Conservation (phyloP, 2,888 invertebrate genomes). For the Smittia sp. region DNA sequence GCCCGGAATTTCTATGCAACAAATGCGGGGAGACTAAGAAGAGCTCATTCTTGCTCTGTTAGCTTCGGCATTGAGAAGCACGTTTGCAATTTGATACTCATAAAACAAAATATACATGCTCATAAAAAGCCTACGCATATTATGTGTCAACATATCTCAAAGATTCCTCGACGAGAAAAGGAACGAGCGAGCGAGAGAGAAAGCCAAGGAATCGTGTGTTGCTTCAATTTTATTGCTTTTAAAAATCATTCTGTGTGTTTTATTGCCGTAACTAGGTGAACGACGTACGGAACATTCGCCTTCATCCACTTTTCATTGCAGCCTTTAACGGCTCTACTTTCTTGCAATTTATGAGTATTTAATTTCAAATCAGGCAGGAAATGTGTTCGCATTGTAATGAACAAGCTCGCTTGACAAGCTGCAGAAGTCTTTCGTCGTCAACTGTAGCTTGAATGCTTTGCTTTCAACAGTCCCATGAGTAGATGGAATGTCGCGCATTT, state of each 20-base stretch:
- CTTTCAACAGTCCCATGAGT: too few species aligned
- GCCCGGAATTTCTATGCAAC: neutral
- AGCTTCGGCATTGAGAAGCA: neutral
- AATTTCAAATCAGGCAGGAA: too few species aligned
- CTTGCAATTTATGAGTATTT: too few species aligned
- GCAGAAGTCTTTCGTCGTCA: too few species aligned
- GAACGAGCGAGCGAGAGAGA: neutral
- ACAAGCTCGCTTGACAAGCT: too few species aligned
- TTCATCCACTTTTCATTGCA: too few species aligned
- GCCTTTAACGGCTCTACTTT: neutral
- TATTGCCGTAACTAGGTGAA: slow-evolving; percentile 1
- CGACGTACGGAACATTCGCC: neutral
- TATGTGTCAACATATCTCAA: slow-evolving; percentile 32
- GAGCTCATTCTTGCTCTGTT: too few species aligned
- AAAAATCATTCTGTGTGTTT: slow-evolving; percentile 9
- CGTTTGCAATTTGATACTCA: slow-evolving; percentile 39
- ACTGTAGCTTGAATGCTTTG: too few species aligned
- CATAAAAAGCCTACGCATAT: slow-evolving; percentile 32
- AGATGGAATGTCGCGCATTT: neutral
- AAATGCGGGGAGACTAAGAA: too few species aligned
- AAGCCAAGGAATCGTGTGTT: slow-evolving; percentile 3
- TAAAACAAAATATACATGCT: slow-evolving; percentile 37
- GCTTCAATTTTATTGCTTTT: slow-evolving; percentile 18
- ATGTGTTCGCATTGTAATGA: too few species aligned
- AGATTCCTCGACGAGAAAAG: slow-evolving; percentile 31